Percentiles rank a stretch among this genome's conserved stretches.
Evolutionary conservation across 2,888 invertebrate genomes (phyloP).

Genomic region (Diaphora mendica): DNA sequence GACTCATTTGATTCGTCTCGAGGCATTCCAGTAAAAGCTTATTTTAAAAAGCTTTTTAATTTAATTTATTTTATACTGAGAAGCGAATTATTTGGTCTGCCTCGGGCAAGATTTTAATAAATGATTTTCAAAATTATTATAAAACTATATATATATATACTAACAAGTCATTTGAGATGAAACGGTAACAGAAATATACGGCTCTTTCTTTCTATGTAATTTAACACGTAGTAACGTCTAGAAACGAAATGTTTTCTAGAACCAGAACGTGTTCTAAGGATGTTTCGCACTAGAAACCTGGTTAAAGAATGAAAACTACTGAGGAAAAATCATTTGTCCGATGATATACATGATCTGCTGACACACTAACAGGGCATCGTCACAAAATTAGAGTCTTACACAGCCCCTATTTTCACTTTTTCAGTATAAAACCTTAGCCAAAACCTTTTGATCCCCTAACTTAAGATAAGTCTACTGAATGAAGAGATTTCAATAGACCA

Average conservation of each 20-base stretch:
- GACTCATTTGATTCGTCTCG: too few relatives aligned
- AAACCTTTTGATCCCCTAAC: constrained; percentile 52
- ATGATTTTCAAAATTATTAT: background rate
- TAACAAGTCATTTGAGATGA: background rate
- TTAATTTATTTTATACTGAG: too few relatives aligned
- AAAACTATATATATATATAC: too few relatives aligned
- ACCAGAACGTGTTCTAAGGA: constrained; percentile 30
- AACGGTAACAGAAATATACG: background rate
- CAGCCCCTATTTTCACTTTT: constrained; percentile 76
- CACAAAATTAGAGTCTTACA: constrained; percentile 71
- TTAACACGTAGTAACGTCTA: background rate
- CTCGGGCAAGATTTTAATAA: background rate
- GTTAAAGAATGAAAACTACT: constrained; percentile 31
- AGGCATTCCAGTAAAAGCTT: too few relatives aligned
- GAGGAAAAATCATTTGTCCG: constrained; percentile 53
- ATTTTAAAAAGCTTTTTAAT: too few relatives aligned
- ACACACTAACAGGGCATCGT: constrained; percentile 60
- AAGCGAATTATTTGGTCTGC: background rate
- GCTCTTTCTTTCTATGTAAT: background rate
- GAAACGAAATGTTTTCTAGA: constrained; percentile 22
- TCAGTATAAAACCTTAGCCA: constrained; percentile 63
- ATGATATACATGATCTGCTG: constrained; percentile 60
- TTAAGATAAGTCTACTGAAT: constrained; percentile 38
- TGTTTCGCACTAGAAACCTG: constrained; percentile 41
- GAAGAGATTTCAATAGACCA: constrained; percentile 57